Evolutionary conservation across 2,797 vertebrate genomes (phyloP), one percentile per base, ranked within the genome.

Genomic region (Erpetoichthys calabaricus): DNA sequence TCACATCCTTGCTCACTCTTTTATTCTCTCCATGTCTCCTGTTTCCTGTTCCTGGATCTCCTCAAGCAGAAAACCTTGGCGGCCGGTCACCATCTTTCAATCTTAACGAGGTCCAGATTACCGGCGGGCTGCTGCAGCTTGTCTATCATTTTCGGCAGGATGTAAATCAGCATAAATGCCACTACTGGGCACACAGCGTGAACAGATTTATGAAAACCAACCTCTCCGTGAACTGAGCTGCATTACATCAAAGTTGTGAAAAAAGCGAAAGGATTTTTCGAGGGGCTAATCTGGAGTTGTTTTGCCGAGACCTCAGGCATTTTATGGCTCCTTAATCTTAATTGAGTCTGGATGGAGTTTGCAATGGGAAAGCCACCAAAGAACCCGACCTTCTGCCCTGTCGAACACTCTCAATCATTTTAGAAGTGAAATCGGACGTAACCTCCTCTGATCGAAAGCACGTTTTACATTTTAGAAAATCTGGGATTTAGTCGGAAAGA

Each of bases 141-240:
- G 47, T 7, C 47, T 49, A 49, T 49, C 47, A 49, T 49, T 49
- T 4, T 49, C 47, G n/a, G n/a, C 47, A 49, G 47, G 47, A 49
- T 49, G 47, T 49, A 49, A 49, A 49, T 49, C 47, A 49, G 47
- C 47, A 49, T n/a, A 49, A 7, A 49, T 7, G n/a, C 47, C 47
- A 49, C 47, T 49, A 49, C 47, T 49, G 47, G 3, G 47, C 5
- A 49, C 47, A 49, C 47, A 49, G 47, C 5, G 47, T 49, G 47
- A 49, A 49, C 47, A 49, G 47, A 49, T 49, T 49, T 49, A 49
- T 49, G 47, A 49, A 49, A 49, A 49, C 7, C 47, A 49, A 49
- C 47, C 47, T 49, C n/a, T 5, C 47, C 7, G 47, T 49, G 47
- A 49, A 49, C 47, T n/a, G 7, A 7, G n/a, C 47, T 5, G 47